Percentiles rank a stretch among this genome's conserved stretches.
Conservation (phyloP, 2,113 vertebrate genomes). For the Prinia subflava region DNA sequence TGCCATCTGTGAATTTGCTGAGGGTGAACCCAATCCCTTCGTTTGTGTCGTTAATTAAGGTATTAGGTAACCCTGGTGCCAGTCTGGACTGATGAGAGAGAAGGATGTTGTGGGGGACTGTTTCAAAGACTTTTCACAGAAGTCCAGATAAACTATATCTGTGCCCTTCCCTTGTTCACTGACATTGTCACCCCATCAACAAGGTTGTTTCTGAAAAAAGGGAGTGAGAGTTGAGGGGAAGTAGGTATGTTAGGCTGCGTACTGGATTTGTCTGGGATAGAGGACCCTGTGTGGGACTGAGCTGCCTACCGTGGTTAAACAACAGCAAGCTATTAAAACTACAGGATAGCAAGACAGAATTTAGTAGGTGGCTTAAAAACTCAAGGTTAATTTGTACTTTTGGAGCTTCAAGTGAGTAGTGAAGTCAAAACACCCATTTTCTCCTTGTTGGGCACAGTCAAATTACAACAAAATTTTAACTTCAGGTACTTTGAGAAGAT, state of each 20-base stretch:
- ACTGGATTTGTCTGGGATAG: neutral
- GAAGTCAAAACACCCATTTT: neutral
- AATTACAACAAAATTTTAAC: neutral
- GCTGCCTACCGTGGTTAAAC: neutral
- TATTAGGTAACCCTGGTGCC: neutral
- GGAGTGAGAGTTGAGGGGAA: too few species aligned
- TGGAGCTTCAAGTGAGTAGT: neutral
- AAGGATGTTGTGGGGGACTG: neutral
- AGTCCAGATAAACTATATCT: neutral
- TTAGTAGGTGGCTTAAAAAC: neutral
- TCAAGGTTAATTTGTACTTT: neutral
- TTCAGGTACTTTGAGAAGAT: neutral
- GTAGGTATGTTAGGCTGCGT: neutral
- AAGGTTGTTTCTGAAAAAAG: neutral
- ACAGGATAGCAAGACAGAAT: neutral
- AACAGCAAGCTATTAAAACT: neutral
- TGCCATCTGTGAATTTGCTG: neutral
- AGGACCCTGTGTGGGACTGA: neutral
- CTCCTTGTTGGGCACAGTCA: neutral
- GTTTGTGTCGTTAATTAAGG: accelerated
- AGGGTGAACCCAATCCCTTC: accelerated
- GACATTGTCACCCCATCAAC: neutral
- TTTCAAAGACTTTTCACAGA: neutral
- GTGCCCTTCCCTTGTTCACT: neutral
- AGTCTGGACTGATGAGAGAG: neutral